A percentile compares a stretch with the other conserved stretches of the same genome.
Evolutionary conservation across 2,888 invertebrate genomes (phyloP).

Genomic region (Ichneumon xanthorius): DNA sequence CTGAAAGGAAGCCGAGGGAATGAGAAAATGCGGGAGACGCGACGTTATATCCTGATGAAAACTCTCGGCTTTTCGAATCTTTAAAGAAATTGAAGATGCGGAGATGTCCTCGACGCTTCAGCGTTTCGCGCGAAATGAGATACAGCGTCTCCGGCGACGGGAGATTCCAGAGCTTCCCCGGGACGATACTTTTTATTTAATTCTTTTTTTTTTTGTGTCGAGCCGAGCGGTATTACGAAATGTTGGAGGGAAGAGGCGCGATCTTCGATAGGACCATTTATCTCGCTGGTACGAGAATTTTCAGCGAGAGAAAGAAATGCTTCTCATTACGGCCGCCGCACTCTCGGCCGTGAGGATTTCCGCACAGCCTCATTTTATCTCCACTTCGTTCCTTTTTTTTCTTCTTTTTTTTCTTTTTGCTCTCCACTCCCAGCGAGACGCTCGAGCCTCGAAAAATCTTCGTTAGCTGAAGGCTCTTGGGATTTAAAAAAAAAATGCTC

Average conservation of each 20-base stretch:
- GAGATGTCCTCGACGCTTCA: slow-evolving; percentile 20
- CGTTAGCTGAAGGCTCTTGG: slow-evolving; percentile 38
- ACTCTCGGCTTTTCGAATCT: not conserved
- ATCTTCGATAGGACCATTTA: slow-evolving; percentile 1
- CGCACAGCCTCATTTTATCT: slow-evolving; percentile 28
- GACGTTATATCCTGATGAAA: slow-evolving; percentile 26
- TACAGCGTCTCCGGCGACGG: not conserved
- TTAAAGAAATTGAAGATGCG: slow-evolving; percentile 14
- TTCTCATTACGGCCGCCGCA: slow-evolving; percentile 54
- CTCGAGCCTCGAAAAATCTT: slow-evolving; percentile 39
- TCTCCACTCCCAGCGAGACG: not conserved
- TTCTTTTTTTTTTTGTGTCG: not conserved
- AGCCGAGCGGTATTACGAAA: not conserved
- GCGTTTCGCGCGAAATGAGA: not conserved
- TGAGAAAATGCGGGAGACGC: slow-evolving; percentile 37
- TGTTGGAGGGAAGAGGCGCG: not conserved
- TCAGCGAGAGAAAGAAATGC: slow-evolving; percentile 25
- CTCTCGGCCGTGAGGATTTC: slow-evolving; percentile 37
- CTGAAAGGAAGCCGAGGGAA: slow-evolving; percentile 33
- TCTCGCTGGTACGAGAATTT: not conserved
- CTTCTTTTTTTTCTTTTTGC: not conserved
- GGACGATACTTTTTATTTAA: not conserved
- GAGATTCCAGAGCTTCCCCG: not conserved
- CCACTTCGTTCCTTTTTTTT: slow-evolving; percentile 2
- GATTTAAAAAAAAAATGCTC: not conserved